Evolutionary conservation across 2,113 vertebrate genomes (phyloP).

Genomic region (Siniperca knerii): DNA sequence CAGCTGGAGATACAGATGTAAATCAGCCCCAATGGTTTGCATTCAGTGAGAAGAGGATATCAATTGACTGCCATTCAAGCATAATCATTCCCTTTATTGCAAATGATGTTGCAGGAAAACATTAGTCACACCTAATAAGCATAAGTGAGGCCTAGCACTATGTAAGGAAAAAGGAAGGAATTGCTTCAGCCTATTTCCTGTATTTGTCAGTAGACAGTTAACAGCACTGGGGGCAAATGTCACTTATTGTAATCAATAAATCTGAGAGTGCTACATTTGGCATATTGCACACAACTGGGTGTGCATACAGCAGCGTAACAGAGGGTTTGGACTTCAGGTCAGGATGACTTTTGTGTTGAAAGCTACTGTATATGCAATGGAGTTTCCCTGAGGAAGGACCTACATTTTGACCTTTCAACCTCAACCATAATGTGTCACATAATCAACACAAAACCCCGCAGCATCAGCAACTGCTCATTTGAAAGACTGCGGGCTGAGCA

Average conservation of each 20-base stretch:
- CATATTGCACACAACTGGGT: not conserved
- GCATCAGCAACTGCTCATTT: not conserved
- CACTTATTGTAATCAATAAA: not conserved
- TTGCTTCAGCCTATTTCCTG: not conserved
- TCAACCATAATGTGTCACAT: not conserved
- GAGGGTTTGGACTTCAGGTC: not conserved
- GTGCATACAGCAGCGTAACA: not conserved
- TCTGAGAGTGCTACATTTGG: not conserved
- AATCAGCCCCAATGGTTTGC: conserved; percentile 17
- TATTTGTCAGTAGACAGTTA: not conserved
- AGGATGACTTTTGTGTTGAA: not conserved
- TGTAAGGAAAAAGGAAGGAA: too few relatives aligned
- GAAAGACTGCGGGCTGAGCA: not conserved
- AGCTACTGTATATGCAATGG: not conserved
- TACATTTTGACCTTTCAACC: not conserved
- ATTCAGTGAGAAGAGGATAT: not conserved
- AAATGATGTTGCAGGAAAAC: conserved; percentile 30
- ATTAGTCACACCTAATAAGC: conserved; percentile 30
- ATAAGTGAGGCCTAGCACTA: not conserved
- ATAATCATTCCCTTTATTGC: conserved; percentile 33
- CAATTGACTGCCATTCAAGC: not conserved
- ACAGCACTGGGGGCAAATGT: not conserved
- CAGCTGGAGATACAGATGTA: conserved; percentile 34
- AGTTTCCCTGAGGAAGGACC: not conserved
- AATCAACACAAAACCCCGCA: not conserved